Evolutionary conservation across 2,113 vertebrate genomes (phyloP).

Genomic region (Raja brachyura): DNA sequence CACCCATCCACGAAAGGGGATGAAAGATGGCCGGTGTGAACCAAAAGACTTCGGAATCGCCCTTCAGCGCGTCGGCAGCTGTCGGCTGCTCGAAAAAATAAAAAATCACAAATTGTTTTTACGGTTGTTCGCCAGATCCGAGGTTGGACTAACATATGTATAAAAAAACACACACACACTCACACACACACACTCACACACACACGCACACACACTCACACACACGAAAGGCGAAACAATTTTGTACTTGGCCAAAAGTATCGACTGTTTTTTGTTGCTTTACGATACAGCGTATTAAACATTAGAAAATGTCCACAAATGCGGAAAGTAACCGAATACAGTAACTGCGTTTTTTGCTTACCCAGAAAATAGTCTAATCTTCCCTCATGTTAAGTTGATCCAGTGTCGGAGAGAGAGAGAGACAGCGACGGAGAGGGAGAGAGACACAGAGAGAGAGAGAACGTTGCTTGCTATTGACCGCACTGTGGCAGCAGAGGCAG

Average conservation of each 20-base stretch:
- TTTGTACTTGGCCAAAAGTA: constrained; percentile 56
- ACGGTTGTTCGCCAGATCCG: constrained; percentile 78
- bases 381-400: constrained; percentile 71
- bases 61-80: too few relatives aligned
- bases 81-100: too few relatives aligned
- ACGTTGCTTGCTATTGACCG: neutral
- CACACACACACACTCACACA: too few relatives aligned
- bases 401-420: neutral
- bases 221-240: constrained; percentile 48
- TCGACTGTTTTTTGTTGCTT: constrained; percentile 53
- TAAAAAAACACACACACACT: constrained; percentile 43
- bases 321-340: constrained; percentile 53
- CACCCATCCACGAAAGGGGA: too few relatives aligned
- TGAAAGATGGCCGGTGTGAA: too few relatives aligned
- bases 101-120: constrained; percentile 80
- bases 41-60: too few relatives aligned
- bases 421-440: too few relatives aligned
- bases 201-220: too few relatives aligned
- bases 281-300: constrained; percentile 58
- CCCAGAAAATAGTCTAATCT: constrained; percentile 60
- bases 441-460: neutral
- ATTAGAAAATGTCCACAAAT: constrained; percentile 42
- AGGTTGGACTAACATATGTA: constrained; percentile 64
- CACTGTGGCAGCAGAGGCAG: neutral
- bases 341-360: constrained; percentile 58